phyloP scores from a whole-genome alignment of 2,113 vertebrate species.

The Hyaena hyaena region DNA sequence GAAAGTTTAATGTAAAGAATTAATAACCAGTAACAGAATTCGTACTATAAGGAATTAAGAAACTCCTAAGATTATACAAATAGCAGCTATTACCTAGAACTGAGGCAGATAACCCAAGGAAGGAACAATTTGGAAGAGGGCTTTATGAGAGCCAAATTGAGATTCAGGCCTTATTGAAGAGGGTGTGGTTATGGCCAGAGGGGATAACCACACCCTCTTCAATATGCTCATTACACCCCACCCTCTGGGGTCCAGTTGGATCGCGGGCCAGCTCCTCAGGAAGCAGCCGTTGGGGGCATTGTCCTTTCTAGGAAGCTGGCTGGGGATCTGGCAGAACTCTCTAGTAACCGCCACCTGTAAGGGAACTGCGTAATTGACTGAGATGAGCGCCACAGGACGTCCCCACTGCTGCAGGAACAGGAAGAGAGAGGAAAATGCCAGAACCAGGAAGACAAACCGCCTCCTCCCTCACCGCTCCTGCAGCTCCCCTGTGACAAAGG shows the following conservation, averaged over 20 bases:
- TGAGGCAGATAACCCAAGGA: neutral
- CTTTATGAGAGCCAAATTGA: neutral
- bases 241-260: neutral
- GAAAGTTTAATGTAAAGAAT: neutral
- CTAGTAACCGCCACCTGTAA: neutral
- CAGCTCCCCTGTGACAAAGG: neutral
- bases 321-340: neutral
- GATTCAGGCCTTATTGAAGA: neutral
- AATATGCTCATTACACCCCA: neutral
- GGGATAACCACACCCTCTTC: too few species aligned
- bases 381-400: neutral
- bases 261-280: neutral
- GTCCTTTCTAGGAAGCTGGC: neutral
- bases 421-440: neutral
- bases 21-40: neutral
- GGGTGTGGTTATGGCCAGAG: neutral
- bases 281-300: neutral
- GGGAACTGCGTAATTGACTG: neutral
- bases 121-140: neutral
- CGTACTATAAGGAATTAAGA: neutral
- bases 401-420: neutral
- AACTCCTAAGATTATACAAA: neutral
- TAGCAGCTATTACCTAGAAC: neutral
- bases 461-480: fast-evolving
- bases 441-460: neutral